Conservation (phyloP, 2,888 invertebrate species). For the Lysandra bellargus region DNA sequence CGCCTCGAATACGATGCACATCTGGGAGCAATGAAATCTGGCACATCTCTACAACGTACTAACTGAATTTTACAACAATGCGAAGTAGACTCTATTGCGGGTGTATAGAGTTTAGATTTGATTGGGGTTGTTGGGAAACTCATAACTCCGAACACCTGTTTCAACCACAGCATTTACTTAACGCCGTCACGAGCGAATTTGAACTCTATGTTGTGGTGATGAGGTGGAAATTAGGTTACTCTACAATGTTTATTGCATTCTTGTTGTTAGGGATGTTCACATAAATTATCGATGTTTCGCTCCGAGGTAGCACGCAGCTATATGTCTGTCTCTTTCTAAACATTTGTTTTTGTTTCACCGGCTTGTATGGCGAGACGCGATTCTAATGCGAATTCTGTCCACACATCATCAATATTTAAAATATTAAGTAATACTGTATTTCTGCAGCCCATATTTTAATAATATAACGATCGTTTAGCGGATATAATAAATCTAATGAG, state of each 20-base stretch:
- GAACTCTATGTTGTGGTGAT: constrained; percentile 18
- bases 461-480: constrained; percentile 6
- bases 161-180: constrained; percentile 69
- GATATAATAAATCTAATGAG: constrained; percentile 2
- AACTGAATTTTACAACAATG: constrained; percentile 36
- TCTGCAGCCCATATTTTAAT: constrained; percentile 10
- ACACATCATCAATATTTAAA: constrained; percentile 32
- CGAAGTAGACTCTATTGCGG: constrained; percentile 40
- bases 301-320: constrained; percentile 57
- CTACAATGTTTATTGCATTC: constrained; percentile 58
- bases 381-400: constrained; percentile 51
- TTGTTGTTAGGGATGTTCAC: constrained; percentile 76
- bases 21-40: constrained; percentile 73
- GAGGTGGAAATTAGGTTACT: constrained; percentile 46
- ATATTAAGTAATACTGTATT: constrained; percentile 14
- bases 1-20: constrained; percentile 75
- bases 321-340: constrained; percentile 67
- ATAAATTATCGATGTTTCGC: constrained; percentile 79
- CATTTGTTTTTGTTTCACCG: constrained; percentile 73
- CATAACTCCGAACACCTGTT: constrained; percentile 76
- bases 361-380: constrained; percentile 59
- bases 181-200: constrained; percentile 43
- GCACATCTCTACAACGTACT: constrained; percentile 46
- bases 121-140: constrained; percentile 45
- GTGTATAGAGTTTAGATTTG: constrained; percentile 40